phyloP scores from a whole-genome alignment of 2,113 vertebrate species.

The western clawed frog (Xenopus tropicalis) region DNA sequence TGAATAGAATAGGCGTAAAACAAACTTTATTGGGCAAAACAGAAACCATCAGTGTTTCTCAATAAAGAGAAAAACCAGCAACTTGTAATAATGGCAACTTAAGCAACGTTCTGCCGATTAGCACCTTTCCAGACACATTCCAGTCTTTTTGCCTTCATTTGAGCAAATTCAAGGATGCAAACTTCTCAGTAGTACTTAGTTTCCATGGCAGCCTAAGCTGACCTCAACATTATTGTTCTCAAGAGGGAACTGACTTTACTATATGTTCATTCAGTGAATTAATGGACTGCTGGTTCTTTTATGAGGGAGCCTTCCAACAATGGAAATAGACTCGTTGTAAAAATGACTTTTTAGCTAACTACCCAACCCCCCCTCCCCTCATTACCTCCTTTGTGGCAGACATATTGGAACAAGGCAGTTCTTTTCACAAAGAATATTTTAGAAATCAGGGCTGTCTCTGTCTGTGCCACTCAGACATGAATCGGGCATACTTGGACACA shows the following conservation, averaged over 20 bases:
- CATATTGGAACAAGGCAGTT: constrained; percentile 62
- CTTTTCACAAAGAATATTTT: constrained; percentile 71
- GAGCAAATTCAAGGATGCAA: constrained; percentile 72
- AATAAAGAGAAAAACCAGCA: background rate
- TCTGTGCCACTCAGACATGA: constrained; percentile 59
- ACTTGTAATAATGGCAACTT: background rate
- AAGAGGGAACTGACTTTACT: constrained; percentile 76
- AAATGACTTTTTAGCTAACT: constrained; percentile 68
- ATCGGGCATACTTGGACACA: background rate
- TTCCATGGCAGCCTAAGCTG: constrained; percentile 75
- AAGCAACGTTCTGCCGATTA: constrained; percentile 37
- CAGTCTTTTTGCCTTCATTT: constrained; percentile 61
- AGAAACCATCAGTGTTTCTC: background rate
- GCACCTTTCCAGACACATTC: constrained; percentile 49
- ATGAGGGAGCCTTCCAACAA: constrained; percentile 64
- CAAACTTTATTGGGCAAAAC: background rate
- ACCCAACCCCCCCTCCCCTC: constrained; percentile 50
- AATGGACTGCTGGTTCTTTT: constrained; percentile 82
- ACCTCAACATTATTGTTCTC: constrained; percentile 80
- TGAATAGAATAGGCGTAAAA: background rate
- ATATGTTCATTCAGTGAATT: constrained; percentile 86
- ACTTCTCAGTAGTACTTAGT: constrained; percentile 80
- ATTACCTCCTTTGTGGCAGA: constrained; percentile 58
- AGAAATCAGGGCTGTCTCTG: constrained; percentile 60
- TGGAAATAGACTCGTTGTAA: constrained; percentile 65